A percentile compares a stretch with the other conserved stretches of the same genome.
Conservation (phyloP, 2,113 vertebrate species). For the Platichthys flesus region DNA sequence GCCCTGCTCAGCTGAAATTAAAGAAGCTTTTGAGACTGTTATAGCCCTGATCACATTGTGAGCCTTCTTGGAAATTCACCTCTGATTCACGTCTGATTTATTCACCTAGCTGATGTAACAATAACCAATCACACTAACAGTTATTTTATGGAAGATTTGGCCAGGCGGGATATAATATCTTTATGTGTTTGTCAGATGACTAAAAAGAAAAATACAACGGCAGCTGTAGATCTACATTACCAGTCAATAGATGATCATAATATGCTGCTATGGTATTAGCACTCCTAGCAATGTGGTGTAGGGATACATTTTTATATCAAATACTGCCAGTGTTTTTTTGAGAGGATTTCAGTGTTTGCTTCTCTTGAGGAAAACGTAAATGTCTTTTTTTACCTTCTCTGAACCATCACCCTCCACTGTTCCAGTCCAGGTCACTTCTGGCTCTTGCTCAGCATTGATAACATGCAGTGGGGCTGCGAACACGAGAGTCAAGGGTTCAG, state of each 20-base stretch:
- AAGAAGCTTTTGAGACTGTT: not conserved
- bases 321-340: not conserved
- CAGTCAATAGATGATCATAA: not conserved
- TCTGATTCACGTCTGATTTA: not conserved
- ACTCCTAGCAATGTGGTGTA: too few relatives aligned
- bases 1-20: constrained; percentile 4
- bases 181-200: not conserved
- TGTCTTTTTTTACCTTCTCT: constrained; percentile 1
- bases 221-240: not conserved
- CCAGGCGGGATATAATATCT: not conserved
- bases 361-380: constrained; percentile 1
- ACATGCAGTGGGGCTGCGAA: constrained; percentile 6
- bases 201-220: not conserved
- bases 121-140: too few relatives aligned
- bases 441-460: constrained; percentile 24
- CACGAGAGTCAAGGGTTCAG: constrained; percentile 21
- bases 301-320: not conserved
- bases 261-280: too few relatives aligned
- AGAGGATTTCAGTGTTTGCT: constrained; percentile 21
- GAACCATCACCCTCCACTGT: not conserved
- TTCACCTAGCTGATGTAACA: not conserved
- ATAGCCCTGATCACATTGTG: not conserved
- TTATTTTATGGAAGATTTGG: not conserved
- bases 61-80: not conserved
- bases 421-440: constrained; percentile 17